A percentile compares a stretch with the other conserved stretches of the same genome.
phyloP scores from a whole-genome alignment of 2,888 invertebrate genomes.

The Agonum fuliginosum region DNA sequence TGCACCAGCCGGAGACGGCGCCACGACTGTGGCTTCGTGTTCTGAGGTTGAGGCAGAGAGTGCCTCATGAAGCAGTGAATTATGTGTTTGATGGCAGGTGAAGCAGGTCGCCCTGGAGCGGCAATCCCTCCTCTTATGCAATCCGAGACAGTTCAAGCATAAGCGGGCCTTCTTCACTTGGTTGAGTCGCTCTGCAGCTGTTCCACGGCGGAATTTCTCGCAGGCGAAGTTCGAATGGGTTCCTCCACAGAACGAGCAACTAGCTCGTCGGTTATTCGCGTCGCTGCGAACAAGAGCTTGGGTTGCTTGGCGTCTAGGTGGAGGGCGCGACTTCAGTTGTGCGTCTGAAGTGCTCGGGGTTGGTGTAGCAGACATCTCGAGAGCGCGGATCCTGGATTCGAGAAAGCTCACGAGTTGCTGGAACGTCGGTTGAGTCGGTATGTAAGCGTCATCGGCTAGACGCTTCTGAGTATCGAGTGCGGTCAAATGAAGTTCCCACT shows the following conservation, averaged over 20 bases:
- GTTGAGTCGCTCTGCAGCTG: background rate
- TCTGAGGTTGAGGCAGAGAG: too few species aligned
- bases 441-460: background rate
- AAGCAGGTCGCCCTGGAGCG: background rate
- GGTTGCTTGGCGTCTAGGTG: too few species aligned
- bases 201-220: background rate
- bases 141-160: background rate
- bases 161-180: background rate
- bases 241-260: too few species aligned
- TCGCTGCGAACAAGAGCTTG: too few species aligned
- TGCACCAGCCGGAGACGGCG: too few species aligned
- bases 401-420: background rate
- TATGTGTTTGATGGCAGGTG: too few species aligned
- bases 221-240: too few species aligned
- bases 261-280: too few species aligned
- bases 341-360: background rate
- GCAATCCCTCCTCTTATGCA: background rate
- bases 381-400: background rate
- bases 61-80: too few species aligned
- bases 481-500: background rate
- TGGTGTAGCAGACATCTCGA: background rate
- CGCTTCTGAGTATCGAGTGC: background rate
- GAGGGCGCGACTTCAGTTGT: too few species aligned
- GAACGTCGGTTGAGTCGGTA: background rate
- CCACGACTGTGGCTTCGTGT: too few species aligned